Base-by-base conservation (phyloP, 2,888 invertebrate genomes). In the Noctua fimbriata region DNA sequence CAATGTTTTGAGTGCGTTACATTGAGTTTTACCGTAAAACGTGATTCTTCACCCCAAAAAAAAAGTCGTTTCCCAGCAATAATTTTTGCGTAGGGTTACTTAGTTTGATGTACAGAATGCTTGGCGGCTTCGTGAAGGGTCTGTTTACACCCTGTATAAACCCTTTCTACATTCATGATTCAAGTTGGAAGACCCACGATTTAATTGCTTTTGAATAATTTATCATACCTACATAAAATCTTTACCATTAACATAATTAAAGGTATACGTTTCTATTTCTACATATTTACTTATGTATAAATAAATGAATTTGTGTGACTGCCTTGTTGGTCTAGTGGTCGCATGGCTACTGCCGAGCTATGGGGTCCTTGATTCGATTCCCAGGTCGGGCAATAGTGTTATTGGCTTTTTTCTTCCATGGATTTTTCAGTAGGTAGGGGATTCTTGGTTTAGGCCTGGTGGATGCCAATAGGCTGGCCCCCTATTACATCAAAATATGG, bases 141-240 rank as follows among this genome's bases (percentile, higher is more conserved):
- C n/a, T n/a, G n/a, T n/a, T n/a, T n/a, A 36, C 3, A 36, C 32
- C 32, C 2, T 32, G 32, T 32, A n/a, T n/a, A 55, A 7, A 41
- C n/a, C 41, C 16, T 71, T 60, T 49, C 28, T 41, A 47, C 32
- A 71, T n/a, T 73, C 36, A 36, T 67, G 36, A 36, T 21, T 14
- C 12, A n/a, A 63, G 14, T 72, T 52, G 32, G 32, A 69, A 36
- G n/a, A n/a, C 55, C 36, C 18, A 18, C 28, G 55, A 60, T 52
- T 32, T n/a, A 52, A 63, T 63, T 21, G 44, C 44, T 63, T 73
- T n/a, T 78, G 32, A 81, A 82, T 82, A 24, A 74, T 79, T 18
- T 65, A 82, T 41, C 44, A 47, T 60, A 36, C 32, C 32, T 36
- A n/a, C 52, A 82, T 52, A 63, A 12, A 44, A 44, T 44, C 5